These are phyloP conservation scores for Dreissena polymorpha DNA, from an alignment of 1,140 invertebrate species.

Conservation along the genomic window DNA sequence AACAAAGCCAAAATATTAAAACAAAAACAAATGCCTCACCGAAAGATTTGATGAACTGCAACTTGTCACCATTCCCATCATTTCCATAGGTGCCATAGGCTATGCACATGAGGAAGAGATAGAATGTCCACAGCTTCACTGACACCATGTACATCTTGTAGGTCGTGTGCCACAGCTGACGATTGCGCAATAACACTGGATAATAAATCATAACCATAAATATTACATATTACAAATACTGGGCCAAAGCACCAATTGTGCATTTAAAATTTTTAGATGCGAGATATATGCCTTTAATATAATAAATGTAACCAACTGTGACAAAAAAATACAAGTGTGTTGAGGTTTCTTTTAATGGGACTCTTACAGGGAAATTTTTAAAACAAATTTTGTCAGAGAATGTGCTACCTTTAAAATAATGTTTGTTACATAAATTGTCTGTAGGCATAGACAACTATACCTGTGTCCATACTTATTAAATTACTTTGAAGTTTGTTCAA, in stretches of 20 bases:
- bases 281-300: background rate
- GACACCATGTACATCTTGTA: conserved; percentile 92
- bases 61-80: conserved; percentile 43
- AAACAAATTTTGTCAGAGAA: too few species aligned
- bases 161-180: conserved; percentile 91
- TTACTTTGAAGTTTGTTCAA: too few species aligned
- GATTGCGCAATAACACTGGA: conserved; percentile 86
- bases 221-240: background rate
- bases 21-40: conserved; percentile 61
- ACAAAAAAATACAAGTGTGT: too few species aligned
- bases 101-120: conserved; percentile 85
- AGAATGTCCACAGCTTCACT: conserved; percentile 82
- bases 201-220: conserved; percentile 42
- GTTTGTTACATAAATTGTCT: too few species aligned
- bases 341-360: too few species aligned
- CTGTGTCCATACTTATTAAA: too few species aligned
- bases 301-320: background rate
- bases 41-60: conserved; percentile 33
- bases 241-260: too few species aligned
- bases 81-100: conserved; percentile 82
- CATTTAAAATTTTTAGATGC: too few species aligned
- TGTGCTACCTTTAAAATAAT: too few species aligned
- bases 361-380: too few species aligned
- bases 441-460: too few species aligned
- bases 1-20: too few species aligned